These are phyloP conservation scores for Stenotaenia linearis DNA, from an alignment of 2,888 invertebrate species.

Conservation along the genomic window DNA sequence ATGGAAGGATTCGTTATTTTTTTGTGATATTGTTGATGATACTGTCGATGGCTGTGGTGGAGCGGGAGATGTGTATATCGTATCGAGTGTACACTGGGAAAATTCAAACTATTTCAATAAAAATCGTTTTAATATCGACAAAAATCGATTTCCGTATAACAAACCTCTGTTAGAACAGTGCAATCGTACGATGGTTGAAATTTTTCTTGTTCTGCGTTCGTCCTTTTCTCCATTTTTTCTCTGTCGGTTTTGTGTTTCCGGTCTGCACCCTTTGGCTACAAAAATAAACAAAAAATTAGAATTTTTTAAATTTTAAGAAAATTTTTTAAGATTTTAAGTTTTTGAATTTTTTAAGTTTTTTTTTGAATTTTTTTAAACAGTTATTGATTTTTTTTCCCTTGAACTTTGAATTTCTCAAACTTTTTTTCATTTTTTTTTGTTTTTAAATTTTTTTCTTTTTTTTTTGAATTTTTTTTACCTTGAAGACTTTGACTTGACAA, in stretches of 20 bases:
- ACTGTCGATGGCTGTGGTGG: constrained; percentile 31
- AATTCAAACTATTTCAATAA: neutral
- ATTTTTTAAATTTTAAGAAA: neutral
- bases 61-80: constrained; percentile 34
- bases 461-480: constrained; percentile 44
- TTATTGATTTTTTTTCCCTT: neutral
- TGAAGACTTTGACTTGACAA: constrained; percentile 87
- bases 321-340: neutral
- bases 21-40: constrained; percentile 34
- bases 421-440: no score
- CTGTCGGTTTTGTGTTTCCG: constrained; percentile 94
- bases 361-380: neutral
- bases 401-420: no score
- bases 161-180: constrained; percentile 87
- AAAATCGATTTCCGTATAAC: no score
- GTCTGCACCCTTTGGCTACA: constrained; percentile 88
- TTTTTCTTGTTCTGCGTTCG: constrained; percentile 77
- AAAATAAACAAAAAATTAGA: constrained; percentile 26
- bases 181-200: constrained; percentile 94
- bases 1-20: constrained; percentile 32
- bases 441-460: no score
- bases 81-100: constrained; percentile 36
- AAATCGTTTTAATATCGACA: neutral
- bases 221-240: constrained; percentile 83
- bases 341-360: no score